A percentile compares a stretch with the other conserved stretches of the same genome.
Conservation (phyloP, 2,888 invertebrate species). For the Chromoteleia sp. region DNA sequence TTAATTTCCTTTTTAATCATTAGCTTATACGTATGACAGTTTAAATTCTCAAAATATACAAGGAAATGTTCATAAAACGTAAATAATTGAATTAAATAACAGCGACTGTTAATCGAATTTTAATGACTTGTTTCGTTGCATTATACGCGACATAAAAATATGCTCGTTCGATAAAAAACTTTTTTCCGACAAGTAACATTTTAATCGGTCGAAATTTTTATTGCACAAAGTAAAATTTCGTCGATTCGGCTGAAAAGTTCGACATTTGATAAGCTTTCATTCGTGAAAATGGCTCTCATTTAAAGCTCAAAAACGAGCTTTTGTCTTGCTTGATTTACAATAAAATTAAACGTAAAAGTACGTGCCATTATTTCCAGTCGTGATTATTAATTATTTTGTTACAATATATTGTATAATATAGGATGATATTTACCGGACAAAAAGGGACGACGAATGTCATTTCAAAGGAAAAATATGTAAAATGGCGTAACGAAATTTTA, state of each 20-base stretch:
- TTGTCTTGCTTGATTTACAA: too few relatives aligned
- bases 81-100: background rate
- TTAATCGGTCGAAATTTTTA: slow-evolving; percentile 6
- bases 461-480: too few relatives aligned
- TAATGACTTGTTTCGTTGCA: too few relatives aligned
- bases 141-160: background rate
- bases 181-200: background rate
- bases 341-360: too few relatives aligned
- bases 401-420: too few relatives aligned
- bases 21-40: background rate
- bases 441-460: too few relatives aligned
- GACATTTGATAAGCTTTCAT: slow-evolving; percentile 6
- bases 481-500: too few relatives aligned
- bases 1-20: slow-evolving; percentile 4
- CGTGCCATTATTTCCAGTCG: too few relatives aligned
- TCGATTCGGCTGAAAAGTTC: slow-evolving; percentile 8
- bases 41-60: background rate
- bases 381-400: too few relatives aligned
- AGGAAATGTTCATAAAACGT: background rate
- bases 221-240: background rate
- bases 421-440: too few relatives aligned
- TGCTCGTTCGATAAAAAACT: background rate
- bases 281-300: background rate
- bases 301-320: too few relatives aligned
- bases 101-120: background rate